Evolutionary conservation across 1,140 invertebrate species (phyloP), one percentile per base, ranked within the genome.

Genomic region (Cydia strobilella): DNA sequence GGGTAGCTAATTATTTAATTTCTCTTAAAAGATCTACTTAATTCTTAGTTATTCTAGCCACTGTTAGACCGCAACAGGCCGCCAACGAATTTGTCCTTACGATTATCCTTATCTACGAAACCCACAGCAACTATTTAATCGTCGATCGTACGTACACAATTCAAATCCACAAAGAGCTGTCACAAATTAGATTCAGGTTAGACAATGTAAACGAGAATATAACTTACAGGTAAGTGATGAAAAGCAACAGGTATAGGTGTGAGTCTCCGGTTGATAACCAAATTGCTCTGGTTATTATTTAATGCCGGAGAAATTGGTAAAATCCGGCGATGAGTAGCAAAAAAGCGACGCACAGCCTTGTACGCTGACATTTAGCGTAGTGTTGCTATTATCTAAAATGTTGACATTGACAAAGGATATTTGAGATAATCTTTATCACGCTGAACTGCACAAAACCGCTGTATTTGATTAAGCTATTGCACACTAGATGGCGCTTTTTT

Each of bases 301-400:
- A 84, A 83, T 84, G 82, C 76, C 76, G 76, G 76, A 77, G 83
- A 83, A 85, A 87, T 90, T 82, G 80, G 79, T 75, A 76, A 87
- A 90, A 88, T 86, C 84, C 85, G 83, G 86, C 86, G 86, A 87
- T 92, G 89, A 92, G 89, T 86, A 59, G 89, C 88, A 86, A 90
- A 90, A 92, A 92, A 86, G 79, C 84, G 86, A 88, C 87, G 88
- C 87, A 89, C 84, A 82, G 83, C 83, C 84, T 86, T 85, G 79
- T 80, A 84, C 82, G 82, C 84, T 90, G 90, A 90, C 89, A 90
- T 90, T 84, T 45, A 27, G 39, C 0, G 27, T 15, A n/a, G 74
- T 80, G 62, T 79, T 83, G 78, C 79, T 77, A 79, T 27, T 63
- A 71, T 13, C 12, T 4, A 73, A 63, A 77, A 66, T 66, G 31